phyloP scores from a whole-genome alignment of 1,140 invertebrate species.

The Eriocheir sinensis region DNA sequence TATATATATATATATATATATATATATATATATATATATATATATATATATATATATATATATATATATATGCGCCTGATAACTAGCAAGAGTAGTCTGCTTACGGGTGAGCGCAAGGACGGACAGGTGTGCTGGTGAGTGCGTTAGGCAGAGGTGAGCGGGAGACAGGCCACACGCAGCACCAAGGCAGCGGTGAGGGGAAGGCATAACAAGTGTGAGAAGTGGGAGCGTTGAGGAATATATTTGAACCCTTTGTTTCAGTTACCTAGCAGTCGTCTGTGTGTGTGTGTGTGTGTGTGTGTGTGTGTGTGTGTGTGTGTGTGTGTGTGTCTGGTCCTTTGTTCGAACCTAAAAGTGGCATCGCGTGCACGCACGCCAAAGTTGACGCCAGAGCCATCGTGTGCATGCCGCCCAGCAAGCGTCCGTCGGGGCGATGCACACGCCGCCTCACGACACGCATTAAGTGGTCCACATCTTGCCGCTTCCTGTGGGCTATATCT shows the following conservation, averaged over 20 bases:
- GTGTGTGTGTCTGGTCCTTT: constrained; percentile 34
- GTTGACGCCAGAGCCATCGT: no score
- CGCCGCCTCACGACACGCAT: no score
- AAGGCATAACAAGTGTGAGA: background rate
- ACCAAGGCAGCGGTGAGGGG: no score
- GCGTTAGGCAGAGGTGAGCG: background rate
- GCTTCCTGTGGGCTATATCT: no score
- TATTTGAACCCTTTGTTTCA: background rate
- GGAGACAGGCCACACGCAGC: no score
- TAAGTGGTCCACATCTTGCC: no score
- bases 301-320: constrained; percentile 57
- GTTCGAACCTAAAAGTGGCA: background rate
- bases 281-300: constrained; percentile 53
- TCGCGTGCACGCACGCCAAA: background rate
- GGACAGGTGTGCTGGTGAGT: background rate
- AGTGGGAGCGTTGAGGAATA: background rate
- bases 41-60: background rate
- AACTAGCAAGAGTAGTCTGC: no score
- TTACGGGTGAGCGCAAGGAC: background rate
- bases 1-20: constrained; percentile 38
- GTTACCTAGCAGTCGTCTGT: background rate
- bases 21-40: constrained; percentile 43
- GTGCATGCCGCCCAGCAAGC: no score
- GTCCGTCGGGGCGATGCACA: no score
- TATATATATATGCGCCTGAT: constrained; percentile 35